Base-by-base conservation (phyloP, 1,140 invertebrate genomes). In the Cydia pomonella region DNA sequence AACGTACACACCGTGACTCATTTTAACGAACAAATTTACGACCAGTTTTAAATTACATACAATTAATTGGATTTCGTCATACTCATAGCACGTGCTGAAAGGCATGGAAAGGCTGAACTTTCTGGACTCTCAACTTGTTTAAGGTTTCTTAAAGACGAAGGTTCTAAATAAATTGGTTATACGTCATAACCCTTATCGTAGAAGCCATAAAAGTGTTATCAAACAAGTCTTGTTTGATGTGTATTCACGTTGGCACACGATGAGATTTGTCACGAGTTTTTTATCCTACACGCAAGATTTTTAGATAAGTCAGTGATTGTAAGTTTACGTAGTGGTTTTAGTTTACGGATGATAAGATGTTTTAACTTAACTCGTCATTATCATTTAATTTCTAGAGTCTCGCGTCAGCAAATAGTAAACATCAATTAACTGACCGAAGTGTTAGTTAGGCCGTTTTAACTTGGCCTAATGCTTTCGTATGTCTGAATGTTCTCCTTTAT, bases 51-150 rank as follows among this genome's bases (percentile, higher is more conserved):
- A 53, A 18, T 53, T 53, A 53, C 16, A n/a, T 53, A 53, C 16
- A n/a, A 53, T 53, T 53, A 53, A 53, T 53, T 53, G 50, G 3
- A 7, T 53, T 53, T 53, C 50, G 50, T 53, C 50, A 53, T 53
- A n/a, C 50, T 21, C n/a, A 53, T 53, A 53, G 18, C 50, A 53
- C 50, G 18, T 53, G 50, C 16, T 53, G 4, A 53, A 18, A 18
- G n/a, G 50, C 50, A 18, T 53, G 50, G 18, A 16, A 18, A n/a
- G 6, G 16, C 50, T 5, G 18, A 53, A 18, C 13, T 18, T 53
- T 18, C 3, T 53, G n/a, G 50, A n/a, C 50, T 53, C 6, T 53
- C 10, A 18, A 18, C 6, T 18, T n/a, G 50, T 16, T 18, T 53
- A 7, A 53, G 33, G 50, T 5, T 53, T 53, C n/a, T 53, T 18